Conservation (phyloP, 2,113 vertebrate genomes). For the Sceloporus tristichus region DNA sequence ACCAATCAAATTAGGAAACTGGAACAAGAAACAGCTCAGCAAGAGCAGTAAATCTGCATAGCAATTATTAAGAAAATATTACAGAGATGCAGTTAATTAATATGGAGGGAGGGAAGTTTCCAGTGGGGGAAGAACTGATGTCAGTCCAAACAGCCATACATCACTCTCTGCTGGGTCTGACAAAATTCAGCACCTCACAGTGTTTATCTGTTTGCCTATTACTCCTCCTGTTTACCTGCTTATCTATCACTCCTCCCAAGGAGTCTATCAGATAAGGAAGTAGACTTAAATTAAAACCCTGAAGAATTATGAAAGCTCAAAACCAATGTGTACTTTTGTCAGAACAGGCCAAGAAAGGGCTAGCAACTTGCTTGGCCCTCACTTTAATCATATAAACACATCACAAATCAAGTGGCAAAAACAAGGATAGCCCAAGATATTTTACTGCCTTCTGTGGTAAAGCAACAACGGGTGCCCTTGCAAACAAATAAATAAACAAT, state of each 20-base stretch:
- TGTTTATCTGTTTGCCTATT: conserved; percentile 26
- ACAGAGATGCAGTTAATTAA: conserved; percentile 58
- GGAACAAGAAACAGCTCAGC: conserved; percentile 46
- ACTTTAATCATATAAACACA: neutral
- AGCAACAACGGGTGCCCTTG: too few species aligned
- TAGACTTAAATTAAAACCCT: conserved; percentile 14
- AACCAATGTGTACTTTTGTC: neutral
- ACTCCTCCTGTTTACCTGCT: neutral
- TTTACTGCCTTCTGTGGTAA: neutral
- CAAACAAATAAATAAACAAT: too few species aligned
- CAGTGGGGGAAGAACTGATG: conserved; percentile 33
- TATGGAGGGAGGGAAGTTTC: neutral
- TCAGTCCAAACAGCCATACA: conserved; percentile 36
- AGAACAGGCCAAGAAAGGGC: conserved; percentile 2
- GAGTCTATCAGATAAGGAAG: neutral
- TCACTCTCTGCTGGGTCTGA: conserved; percentile 40
- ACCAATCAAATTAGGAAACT: conserved; percentile 50
- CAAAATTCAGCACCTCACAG: conserved; percentile 52
- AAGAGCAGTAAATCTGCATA: conserved; percentile 49
- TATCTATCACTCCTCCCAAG: neutral
- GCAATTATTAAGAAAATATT: conserved; percentile 64
- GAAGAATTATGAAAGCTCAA: neutral
- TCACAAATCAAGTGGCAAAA: neutral
- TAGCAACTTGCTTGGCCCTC: neutral
- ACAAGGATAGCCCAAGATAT: neutral